These are phyloP conservation scores for Bombus confusus DNA, from an alignment of 1,140 invertebrate species.

Conservation along the genomic window DNA sequence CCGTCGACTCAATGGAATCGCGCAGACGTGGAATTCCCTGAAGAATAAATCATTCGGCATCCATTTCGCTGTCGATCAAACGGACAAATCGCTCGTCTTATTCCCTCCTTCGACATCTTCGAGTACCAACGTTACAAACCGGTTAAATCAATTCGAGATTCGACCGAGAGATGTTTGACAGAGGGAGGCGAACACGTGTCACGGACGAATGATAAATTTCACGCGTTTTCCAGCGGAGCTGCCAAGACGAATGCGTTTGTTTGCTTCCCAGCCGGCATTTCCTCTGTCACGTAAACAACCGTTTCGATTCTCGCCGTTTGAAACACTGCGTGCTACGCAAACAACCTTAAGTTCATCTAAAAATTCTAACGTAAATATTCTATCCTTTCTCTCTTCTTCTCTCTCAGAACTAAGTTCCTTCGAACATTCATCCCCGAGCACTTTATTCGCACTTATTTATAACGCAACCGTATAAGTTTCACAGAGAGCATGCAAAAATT, in stretches of 20 bases:
- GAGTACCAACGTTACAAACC: slow-evolving; percentile 1
- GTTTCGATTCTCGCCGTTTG: background rate
- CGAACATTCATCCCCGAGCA: background rate
- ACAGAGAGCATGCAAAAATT: no score
- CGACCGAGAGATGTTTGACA: background rate
- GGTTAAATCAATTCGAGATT: slow-evolving; percentile 19
- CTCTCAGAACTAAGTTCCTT: no score
- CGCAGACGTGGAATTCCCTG: background rate
- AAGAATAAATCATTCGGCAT: slow-evolving; percentile 9
- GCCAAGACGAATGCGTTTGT: slow-evolving; percentile 45
- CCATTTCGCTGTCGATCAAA: slow-evolving; percentile 21
- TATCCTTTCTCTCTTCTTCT: no score
- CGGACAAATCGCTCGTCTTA: slow-evolving; percentile 12
- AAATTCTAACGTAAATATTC: background rate
- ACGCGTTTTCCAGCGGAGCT: background rate
- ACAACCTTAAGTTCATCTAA: background rate
- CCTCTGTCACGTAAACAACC: slow-evolving; percentile 4
- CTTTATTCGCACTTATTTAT: background rate
- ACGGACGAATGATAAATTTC: slow-evolving; percentile 24
- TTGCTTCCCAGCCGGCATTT: background rate
- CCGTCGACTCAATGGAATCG: background rate
- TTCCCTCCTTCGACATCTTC: background rate
- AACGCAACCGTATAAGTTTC: no score
- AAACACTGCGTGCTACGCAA: background rate
- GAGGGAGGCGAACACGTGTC: background rate